A percentile compares a stretch with the other conserved stretches of the same genome.
Conservation (phyloP, 2,113 vertebrate species). For the Mormoops blainvillei region DNA sequence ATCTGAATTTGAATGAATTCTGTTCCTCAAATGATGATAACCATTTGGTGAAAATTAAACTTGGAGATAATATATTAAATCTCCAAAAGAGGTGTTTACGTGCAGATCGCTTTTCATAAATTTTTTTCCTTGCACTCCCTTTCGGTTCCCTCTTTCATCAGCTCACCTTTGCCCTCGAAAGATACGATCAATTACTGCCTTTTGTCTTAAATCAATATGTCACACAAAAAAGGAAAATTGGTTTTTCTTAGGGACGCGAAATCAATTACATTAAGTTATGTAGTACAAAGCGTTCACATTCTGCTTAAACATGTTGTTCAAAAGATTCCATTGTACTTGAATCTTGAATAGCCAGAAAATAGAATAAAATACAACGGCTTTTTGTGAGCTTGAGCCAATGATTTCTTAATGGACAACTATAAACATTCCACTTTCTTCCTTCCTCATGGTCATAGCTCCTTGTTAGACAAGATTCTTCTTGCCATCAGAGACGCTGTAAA, state of each 20-base stretch:
- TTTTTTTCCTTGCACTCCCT: background rate
- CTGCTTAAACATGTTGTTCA: background rate
- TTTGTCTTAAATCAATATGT: slow-evolving; percentile 49
- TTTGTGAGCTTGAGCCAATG: background rate
- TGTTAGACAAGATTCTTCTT: background rate
- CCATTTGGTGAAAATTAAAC: slow-evolving; percentile 14
- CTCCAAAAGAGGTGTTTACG: background rate
- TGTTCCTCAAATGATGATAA: background rate
- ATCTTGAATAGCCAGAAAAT: background rate
- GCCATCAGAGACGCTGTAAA: accelerated
- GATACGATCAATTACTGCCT: background rate
- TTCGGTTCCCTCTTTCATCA: slow-evolving; percentile 7
- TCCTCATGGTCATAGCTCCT: background rate
- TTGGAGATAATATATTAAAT: background rate
- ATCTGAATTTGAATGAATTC: background rate
- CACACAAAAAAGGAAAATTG: background rate
- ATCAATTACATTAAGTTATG: background rate
- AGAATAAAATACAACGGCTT: background rate
- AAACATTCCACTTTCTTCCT: background rate
- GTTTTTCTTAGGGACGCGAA: background rate
- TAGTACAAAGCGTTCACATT: background rate
- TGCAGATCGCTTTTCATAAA: background rate
- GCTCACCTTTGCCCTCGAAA: slow-evolving; percentile 6
- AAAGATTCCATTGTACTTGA: background rate
- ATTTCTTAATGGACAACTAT: background rate